These are phyloP conservation scores for Rousettus leschenaultii DNA, from an alignment of 2,113 vertebrate species.

Conservation along the genomic window DNA sequence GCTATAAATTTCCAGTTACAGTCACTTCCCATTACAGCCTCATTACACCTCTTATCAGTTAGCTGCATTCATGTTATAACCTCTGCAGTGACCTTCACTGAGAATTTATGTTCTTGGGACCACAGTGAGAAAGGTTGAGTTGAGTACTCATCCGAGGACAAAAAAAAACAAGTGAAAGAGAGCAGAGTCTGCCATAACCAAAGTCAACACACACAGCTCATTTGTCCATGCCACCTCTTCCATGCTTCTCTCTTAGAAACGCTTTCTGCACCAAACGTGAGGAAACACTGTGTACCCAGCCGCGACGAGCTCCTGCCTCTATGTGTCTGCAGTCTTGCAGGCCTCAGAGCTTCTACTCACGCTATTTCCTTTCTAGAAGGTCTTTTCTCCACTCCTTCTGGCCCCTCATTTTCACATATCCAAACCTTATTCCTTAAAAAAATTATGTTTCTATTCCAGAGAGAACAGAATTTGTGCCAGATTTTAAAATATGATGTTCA, in stretches of 20 bases:
- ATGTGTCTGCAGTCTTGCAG: rapidly evolving
- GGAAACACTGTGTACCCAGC: not conserved
- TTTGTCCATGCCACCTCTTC: not conserved
- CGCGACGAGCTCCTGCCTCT: rapidly evolving
- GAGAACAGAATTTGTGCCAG: not conserved
- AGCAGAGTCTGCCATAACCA: not conserved
- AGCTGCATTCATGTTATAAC: not conserved
- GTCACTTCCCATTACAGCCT: not conserved
- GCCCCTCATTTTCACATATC: not conserved
- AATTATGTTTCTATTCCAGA: not conserved
- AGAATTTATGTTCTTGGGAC: not conserved
- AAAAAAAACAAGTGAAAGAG: not conserved
- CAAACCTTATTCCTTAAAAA: not conserved
- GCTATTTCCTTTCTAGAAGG: not conserved
- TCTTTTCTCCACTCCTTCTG: not conserved
- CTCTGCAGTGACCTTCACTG: not conserved
- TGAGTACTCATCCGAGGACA: not conserved
- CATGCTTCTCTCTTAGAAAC: not conserved
- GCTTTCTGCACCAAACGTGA: too few relatives aligned
- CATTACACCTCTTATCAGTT: not conserved
- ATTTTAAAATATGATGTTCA: not conserved
- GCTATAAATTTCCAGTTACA: not conserved
- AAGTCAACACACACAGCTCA: not conserved
- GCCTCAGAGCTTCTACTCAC: not conserved
- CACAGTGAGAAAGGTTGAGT: not conserved